A percentile compares a stretch with the other conserved stretches of the same genome.
phyloP scores from a whole-genome alignment of 2,888 invertebrate species.

The Drosophila melanosoma region DNA sequence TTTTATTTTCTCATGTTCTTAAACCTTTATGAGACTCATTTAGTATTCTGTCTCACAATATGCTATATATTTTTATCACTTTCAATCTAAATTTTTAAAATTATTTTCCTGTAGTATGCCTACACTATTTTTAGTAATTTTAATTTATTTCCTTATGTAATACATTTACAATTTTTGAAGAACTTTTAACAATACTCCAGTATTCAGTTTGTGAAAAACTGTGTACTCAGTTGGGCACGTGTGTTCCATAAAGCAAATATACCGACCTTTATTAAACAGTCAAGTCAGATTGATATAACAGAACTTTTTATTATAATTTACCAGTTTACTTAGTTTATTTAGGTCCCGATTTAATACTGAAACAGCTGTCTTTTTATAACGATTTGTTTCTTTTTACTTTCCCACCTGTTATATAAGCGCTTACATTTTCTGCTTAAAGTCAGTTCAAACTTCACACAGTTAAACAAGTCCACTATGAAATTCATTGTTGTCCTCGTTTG shows the following conservation, averaged over 20 bases:
- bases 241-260: neutral
- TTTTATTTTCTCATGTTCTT: no score
- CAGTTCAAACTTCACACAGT: slow-evolving; percentile 25
- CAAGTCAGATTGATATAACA: neutral
- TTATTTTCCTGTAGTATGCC: no score
- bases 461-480: slow-evolving; percentile 35
- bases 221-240: neutral
- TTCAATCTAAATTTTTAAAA: no score
- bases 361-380: neutral
- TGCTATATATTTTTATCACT: no score
- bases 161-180: no score
- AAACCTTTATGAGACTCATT: no score
- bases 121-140: no score
- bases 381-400: no score
- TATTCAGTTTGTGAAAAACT: no score
- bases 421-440: neutral
- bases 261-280: neutral
- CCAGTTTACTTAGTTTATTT: neutral
- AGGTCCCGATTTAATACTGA: neutral
- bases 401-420: slow-evolving; percentile 9
- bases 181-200: no score
- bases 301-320: neutral
- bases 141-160: no score
- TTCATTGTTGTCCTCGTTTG: slow-evolving; percentile 30
- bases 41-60: no score